These are phyloP conservation scores for Sebastes schlegelii DNA, from an alignment of 2,113 vertebrate genomes.

Conservation along the genomic window DNA sequence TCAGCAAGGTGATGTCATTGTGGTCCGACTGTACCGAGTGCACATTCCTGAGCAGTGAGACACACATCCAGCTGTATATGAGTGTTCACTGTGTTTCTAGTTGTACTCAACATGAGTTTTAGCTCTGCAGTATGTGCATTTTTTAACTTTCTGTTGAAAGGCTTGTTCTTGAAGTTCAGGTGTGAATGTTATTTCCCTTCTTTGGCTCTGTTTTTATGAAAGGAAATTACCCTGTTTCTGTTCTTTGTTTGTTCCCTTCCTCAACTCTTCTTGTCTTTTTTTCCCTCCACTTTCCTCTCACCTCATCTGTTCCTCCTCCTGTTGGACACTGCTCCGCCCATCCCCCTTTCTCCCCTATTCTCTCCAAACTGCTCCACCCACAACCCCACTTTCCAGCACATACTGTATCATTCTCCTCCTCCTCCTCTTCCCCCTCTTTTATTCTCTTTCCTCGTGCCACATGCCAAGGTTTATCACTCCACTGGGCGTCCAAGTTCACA, in stretches of 20 bases:
- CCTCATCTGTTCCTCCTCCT: slow-evolving; percentile 78
- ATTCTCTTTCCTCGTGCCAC: slow-evolving; percentile 67
- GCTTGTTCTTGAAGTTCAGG: slow-evolving; percentile 12
- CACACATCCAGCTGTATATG: slow-evolving; percentile 58
- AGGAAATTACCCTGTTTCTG: slow-evolving; percentile 53
- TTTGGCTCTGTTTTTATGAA: slow-evolving; percentile 24
- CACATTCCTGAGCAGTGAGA: slow-evolving; percentile 82
- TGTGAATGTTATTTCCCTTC: slow-evolving; percentile 23
- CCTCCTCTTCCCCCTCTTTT: slow-evolving; percentile 29
- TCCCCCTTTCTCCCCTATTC: slow-evolving; percentile 57
- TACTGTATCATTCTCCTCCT: slow-evolving; percentile 54
- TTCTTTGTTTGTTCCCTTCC: slow-evolving; percentile 56
- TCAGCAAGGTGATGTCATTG: slow-evolving; percentile 82
- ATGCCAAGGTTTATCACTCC: slow-evolving; percentile 67
- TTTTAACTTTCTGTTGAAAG: background rate
- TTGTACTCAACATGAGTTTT: slow-evolving; percentile 6
- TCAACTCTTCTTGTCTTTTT: slow-evolving; percentile 38
- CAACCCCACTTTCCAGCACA: slow-evolving; percentile 58
- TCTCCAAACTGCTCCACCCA: slow-evolving; percentile 63
- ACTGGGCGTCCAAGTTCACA: slow-evolving; percentile 48
- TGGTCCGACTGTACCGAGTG: slow-evolving; percentile 66
- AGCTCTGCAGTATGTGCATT: background rate
- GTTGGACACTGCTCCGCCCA: slow-evolving; percentile 72
- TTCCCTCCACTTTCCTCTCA: slow-evolving; percentile 70
- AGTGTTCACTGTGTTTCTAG: slow-evolving; percentile 42